phyloP scores from a whole-genome alignment of 2,797 vertebrate species.

The Smutsia temminckii region DNA sequence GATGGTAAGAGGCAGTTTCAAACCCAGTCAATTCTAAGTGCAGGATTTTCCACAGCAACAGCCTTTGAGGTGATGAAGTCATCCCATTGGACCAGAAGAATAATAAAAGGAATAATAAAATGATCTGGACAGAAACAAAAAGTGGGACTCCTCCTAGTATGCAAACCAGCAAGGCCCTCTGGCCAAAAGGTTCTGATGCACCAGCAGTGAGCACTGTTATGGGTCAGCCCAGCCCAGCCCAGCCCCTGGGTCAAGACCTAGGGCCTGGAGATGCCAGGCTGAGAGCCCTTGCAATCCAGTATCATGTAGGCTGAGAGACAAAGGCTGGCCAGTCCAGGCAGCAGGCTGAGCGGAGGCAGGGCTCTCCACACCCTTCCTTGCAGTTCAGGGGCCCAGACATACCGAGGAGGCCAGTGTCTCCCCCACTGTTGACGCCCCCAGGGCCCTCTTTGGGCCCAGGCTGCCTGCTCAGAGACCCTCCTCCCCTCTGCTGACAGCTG shows the following conservation, averaged over 20 bases:
- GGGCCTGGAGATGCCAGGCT: neutral
- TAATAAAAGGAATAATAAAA: neutral
- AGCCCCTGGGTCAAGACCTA: conserved; percentile 71
- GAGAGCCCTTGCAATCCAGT: neutral
- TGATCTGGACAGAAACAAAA: neutral
- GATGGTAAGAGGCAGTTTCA: neutral
- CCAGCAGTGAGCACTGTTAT: conserved; percentile 46
- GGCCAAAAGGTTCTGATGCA: conserved; percentile 56
- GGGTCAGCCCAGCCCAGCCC: conserved; percentile 60
- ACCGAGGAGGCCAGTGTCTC: neutral
- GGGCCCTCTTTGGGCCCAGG: neutral
- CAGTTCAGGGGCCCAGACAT: neutral
- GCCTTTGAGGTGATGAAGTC: neutral
- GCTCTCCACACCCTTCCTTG: neutral
- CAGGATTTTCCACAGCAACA: neutral
- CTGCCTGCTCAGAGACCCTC: neutral
- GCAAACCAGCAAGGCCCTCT: neutral
- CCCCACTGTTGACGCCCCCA: neutral
- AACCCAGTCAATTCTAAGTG: neutral
- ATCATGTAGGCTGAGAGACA: accelerated
- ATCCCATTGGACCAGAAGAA: neutral
- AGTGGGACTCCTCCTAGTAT: neutral
- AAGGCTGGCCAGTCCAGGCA: neutral
- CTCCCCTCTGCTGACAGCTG: neutral
- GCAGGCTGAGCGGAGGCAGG: too few relatives aligned